Evolutionary conservation across 2,888 invertebrate genomes (phyloP).

Genomic region (Erannis defoliaria): DNA sequence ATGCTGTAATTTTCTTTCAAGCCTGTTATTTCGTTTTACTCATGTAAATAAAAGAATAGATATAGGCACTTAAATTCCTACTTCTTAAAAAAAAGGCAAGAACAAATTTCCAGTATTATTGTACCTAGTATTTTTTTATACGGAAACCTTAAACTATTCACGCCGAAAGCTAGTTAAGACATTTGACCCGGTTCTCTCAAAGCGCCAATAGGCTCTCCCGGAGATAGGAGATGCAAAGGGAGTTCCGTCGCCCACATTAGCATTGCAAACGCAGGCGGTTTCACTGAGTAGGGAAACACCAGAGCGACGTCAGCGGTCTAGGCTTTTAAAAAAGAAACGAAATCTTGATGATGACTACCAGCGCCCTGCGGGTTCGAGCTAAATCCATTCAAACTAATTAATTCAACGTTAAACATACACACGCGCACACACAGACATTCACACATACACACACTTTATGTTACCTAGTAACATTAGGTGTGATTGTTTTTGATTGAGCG

Average conservation of each 20-base stretch:
- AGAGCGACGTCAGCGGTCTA: neutral
- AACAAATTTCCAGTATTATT: neutral
- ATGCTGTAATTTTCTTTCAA: constrained; percentile 12
- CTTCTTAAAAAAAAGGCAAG: neutral
- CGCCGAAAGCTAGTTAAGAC: constrained; percentile 25
- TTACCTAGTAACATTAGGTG: no score
- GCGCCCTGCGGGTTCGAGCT: no score
- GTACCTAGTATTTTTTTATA: neutral
- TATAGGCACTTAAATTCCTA: neutral
- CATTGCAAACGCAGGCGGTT: constrained; percentile 44
- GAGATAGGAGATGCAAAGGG: constrained; percentile 39
- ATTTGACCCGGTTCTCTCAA: constrained; percentile 26
- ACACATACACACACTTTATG: no score
- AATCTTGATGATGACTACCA: no score
- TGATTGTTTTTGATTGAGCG: no score
- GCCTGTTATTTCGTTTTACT: neutral
- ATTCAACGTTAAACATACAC: no score
- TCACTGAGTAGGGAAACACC: neutral
- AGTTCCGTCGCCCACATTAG: constrained; percentile 40
- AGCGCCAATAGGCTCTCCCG: constrained; percentile 33
- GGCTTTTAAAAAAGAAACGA: no score
- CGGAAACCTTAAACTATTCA: constrained; percentile 8
- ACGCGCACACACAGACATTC: no score
- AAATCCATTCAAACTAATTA: no score
- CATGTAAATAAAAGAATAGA: neutral